Base-by-base conservation (phyloP, 2,888 invertebrate genomes). In the Brachyptera risi region DNA sequence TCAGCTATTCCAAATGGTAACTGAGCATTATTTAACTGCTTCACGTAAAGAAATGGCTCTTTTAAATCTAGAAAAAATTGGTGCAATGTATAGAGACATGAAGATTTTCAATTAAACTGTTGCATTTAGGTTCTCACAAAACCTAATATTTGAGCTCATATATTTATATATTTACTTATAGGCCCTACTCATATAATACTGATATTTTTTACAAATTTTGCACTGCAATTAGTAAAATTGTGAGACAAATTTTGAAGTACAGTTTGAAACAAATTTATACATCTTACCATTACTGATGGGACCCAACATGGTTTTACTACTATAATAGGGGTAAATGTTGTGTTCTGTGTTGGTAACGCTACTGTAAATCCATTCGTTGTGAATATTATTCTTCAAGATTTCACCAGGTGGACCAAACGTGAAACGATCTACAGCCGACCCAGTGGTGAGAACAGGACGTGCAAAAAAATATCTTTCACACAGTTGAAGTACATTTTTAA, bases 331-430 rank as follows among this genome's bases (percentile, higher is more conserved):
- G 66, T 81, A 81, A 3, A 81, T 75, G 61, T 76, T 78, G 57
- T 76, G 73, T 40, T 79, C 77, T 59, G 79, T 76, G 68, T 76
- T 77, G 2, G 76, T 74, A 27, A 79, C 70, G 68, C 78, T 75
- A 63, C 77, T 75, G 62, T 74, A 69, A 61, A 79, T 74, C 83
- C 83, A 84, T 69, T 83, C 79, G 1, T 73, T 74, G 68, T 78
- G 77, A n/a, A 84, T 72, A 69, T 82, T 83, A 59, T 79, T 75
- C 62, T 76, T 67, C 19, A 84, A 67, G n/a, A 82, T 67, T 62
- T 72, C 72, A 13, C 84, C 84, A 40, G 76, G 72, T 9, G 80
- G 76, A 1, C 79, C 82, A 62, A 74, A 69, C 67, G 68, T 66
- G 35, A 67, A 69, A 64, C 44, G 49, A 4, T 57, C 50, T 1